Base-by-base conservation (phyloP, 2,888 invertebrate species). In the Spilarctia lutea region DNA sequence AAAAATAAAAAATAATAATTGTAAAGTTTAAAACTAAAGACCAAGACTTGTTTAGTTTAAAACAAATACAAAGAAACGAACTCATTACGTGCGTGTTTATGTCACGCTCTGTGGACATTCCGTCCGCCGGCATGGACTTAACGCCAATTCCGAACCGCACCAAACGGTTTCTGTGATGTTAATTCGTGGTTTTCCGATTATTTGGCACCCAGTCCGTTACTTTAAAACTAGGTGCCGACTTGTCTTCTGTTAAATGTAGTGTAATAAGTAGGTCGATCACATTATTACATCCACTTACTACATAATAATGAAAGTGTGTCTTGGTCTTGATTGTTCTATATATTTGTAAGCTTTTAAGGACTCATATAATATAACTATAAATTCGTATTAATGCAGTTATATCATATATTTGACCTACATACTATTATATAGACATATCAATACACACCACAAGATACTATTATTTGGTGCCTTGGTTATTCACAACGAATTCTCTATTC, bases 141-240 rank as follows among this genome's bases (percentile, higher is more conserved):
- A 87, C 86, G 88, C 88, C 87, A 88, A 91, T 90, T 91, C 83
- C 84, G 85, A 90, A 83, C 88, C 84, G 81, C 87, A 90, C 83
- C 79, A 85, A 93, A 91, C 91, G 88, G 91, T 91, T 90, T 89
- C 85, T 86, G 85, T 84, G 85, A 85, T 86, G 88, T 88, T 88
- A 81, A 82, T 85, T 88, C 88, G 89, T 89, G 87, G 89, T 92
- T 94, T 93, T 91, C 89, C 88, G 87, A 93, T 92, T 92, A 93
- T 94, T 94, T 93, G 88, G 88, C 84, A 86, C 83, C 84, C 83
- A 87, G 81, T 75, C 94, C 94, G 95, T 94, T 94, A 95, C 81
- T 89, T 89, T 82, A 84, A 83, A 79, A 85, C 85, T 89, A 87
- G 90, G 89, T 88, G 89, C 83, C 82, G 85, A 88, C 83, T 85